phyloP scores from a whole-genome alignment of 1,140 invertebrate species.

The Cepaea nemoralis region DNA sequence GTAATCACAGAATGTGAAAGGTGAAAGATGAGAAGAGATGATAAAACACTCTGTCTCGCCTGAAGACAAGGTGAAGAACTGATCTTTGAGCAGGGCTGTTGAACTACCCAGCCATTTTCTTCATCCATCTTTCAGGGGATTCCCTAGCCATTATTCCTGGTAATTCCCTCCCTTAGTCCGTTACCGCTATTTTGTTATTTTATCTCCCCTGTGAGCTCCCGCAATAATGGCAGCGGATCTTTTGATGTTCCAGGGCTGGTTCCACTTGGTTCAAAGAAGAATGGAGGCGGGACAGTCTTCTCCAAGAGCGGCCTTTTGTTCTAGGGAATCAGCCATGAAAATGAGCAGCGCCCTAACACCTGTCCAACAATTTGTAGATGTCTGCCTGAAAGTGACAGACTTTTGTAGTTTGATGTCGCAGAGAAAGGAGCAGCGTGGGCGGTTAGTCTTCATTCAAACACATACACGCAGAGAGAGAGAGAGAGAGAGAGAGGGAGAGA shows the following conservation, averaged over 20 bases:
- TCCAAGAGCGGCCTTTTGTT: not conserved
- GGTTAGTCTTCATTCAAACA: too few relatives aligned
- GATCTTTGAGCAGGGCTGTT: not conserved
- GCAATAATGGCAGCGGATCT: not conserved
- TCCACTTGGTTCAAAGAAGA: slow-evolving; percentile 1
- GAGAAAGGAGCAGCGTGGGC: not conserved
- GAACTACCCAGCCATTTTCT: not conserved
- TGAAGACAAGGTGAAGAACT: not conserved
- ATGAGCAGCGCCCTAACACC: not conserved
- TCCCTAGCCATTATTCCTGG: not conserved
- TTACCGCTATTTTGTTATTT: slow-evolving; percentile 16
- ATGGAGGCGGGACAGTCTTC: slow-evolving; percentile 1
- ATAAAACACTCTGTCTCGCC: not conserved
- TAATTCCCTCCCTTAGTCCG: slow-evolving; percentile 1
- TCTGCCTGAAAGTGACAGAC: not conserved
- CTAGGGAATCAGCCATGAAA: not conserved
- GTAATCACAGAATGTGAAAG: too few relatives aligned
- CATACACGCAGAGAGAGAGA: too few relatives aligned
- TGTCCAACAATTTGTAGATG: slow-evolving; percentile 4
- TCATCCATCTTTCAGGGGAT: not conserved
- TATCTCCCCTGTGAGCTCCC: not conserved
- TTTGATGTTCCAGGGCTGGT: not conserved
- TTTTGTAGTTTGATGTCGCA: not conserved
- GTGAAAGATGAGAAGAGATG: too few relatives aligned
- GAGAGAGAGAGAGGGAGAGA: not conserved